Evolutionary conservation across 2,797 vertebrate species (phyloP).

Genomic region (Neosalanx taihuensis): DNA sequence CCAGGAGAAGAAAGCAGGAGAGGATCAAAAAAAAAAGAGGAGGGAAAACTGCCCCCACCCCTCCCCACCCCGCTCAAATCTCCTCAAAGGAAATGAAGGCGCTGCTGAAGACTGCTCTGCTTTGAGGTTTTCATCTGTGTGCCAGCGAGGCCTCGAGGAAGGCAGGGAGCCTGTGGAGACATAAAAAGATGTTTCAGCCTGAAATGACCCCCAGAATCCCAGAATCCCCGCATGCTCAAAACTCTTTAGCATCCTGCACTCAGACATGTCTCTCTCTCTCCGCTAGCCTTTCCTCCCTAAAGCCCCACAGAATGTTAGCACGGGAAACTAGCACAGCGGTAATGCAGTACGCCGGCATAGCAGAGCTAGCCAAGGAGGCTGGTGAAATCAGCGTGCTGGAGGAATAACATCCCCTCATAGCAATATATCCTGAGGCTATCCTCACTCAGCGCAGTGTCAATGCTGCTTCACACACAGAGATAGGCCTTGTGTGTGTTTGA

Average conservation of each 20-base stretch:
- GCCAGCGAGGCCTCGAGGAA: constrained; percentile 23
- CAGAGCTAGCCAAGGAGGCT: background rate
- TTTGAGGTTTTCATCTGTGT: constrained; percentile 6
- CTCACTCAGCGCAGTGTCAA: background rate
- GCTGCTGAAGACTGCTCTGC: constrained; percentile 23
- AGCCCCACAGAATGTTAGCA: background rate
- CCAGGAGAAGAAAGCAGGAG: constrained; percentile 7
- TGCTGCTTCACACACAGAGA: background rate
- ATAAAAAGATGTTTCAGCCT: constrained; percentile 51
- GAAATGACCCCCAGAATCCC: constrained; percentile 60
- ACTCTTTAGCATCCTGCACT: background rate
- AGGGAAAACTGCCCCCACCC: no score
- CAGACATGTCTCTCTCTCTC: background rate
- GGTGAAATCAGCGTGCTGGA: no score
- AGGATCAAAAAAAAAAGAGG: background rate
- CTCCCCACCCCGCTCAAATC: background rate
- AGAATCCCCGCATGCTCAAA: constrained; percentile 32
- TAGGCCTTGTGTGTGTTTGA: background rate
- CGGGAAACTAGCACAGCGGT: no score
- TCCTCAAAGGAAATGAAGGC: background rate
- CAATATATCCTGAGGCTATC: background rate
- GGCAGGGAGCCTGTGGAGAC: constrained; percentile 28
- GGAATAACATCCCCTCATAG: background rate
- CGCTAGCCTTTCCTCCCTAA: background rate
- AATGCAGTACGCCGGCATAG: no score